Evolutionary conservation across 2,113 vertebrate species (phyloP).

Genomic region (Turdus rufiventris): DNA sequence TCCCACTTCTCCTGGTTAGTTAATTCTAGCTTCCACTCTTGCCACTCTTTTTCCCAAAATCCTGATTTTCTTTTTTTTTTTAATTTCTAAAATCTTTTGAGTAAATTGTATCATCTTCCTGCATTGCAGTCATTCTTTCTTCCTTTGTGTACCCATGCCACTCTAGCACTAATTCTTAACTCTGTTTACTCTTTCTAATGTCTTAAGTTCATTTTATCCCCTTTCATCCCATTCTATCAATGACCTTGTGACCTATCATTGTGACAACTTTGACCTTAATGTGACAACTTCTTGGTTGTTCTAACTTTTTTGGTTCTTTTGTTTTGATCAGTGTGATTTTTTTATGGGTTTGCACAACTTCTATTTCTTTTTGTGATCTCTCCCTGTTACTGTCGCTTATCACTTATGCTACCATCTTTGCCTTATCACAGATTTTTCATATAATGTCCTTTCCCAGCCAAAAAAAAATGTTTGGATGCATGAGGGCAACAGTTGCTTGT

Average conservation of each 20-base stretch:
- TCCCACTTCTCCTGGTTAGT: neutral
- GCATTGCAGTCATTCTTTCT: neutral
- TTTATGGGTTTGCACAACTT: neutral
- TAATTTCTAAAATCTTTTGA: neutral
- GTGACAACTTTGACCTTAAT: neutral
- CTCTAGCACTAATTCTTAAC: neutral
- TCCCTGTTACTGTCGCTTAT: neutral
- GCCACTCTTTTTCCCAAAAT: neutral
- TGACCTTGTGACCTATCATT: neutral
- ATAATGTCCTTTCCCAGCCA: neutral
- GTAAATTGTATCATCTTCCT: neutral
- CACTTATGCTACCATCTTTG: neutral
- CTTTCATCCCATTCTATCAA: neutral
- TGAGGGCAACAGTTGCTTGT: neutral
- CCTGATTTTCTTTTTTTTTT: neutral
- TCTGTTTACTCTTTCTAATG: neutral
- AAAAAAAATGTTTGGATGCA: neutral
- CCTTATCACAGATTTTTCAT: neutral
- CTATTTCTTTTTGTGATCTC: neutral
- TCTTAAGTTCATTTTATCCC: neutral
- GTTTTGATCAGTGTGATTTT: fast-evolving
- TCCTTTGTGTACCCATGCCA: neutral
- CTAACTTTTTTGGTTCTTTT: neutral
- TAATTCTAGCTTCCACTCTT: neutral
- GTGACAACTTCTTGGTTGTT: neutral